Percentiles rank a stretch among this genome's conserved stretches.
Evolutionary conservation across 1,140 invertebrate genomes (phyloP).

Genomic region (Aplysia californica): DNA sequence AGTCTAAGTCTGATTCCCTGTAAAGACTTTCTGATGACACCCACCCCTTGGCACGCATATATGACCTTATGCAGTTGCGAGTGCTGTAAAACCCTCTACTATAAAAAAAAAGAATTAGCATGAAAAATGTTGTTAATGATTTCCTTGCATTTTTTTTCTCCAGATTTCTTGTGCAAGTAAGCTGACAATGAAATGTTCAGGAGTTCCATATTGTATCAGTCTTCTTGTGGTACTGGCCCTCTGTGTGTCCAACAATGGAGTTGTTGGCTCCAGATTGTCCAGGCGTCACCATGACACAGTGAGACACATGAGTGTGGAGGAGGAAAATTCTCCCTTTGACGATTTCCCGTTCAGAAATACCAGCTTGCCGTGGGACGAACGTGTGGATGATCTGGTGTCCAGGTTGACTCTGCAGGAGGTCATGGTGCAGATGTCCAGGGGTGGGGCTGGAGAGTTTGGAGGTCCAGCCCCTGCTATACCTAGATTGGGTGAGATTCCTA

Average conservation of each 20-base stretch:
- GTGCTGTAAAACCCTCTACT: too few relatives aligned
- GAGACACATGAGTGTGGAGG: not conserved
- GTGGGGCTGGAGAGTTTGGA: slow-evolving; percentile 59
- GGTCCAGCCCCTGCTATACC: slow-evolving; percentile 61
- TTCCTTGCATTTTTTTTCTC: not conserved
- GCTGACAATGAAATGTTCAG: too few relatives aligned
- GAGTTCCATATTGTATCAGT: not conserved
- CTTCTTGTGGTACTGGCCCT: not conserved
- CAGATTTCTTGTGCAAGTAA: not conserved
- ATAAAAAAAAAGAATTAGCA: too few relatives aligned
- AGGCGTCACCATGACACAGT: too few relatives aligned
- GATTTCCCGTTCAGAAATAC: too few relatives aligned
- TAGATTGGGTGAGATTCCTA: slow-evolving; percentile 46
- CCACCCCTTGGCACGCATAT: too few relatives aligned
- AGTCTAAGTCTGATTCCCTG: too few relatives aligned
- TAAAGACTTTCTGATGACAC: too few relatives aligned
- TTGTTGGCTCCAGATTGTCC: too few relatives aligned
- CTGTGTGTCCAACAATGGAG: not conserved
- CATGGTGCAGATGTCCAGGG: slow-evolving; percentile 55
- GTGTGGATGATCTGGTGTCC: slow-evolving; percentile 58
- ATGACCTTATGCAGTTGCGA: too few relatives aligned
- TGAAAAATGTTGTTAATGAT: too few relatives aligned
- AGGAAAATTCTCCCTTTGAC: slow-evolving; percentile 51
- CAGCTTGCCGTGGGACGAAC: too few relatives aligned
- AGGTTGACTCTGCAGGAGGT: slow-evolving; percentile 58